These are phyloP conservation scores for Dicrostonyx torquatus DNA, from an alignment of 2,797 vertebrate species.

Conservation along the genomic window DNA sequence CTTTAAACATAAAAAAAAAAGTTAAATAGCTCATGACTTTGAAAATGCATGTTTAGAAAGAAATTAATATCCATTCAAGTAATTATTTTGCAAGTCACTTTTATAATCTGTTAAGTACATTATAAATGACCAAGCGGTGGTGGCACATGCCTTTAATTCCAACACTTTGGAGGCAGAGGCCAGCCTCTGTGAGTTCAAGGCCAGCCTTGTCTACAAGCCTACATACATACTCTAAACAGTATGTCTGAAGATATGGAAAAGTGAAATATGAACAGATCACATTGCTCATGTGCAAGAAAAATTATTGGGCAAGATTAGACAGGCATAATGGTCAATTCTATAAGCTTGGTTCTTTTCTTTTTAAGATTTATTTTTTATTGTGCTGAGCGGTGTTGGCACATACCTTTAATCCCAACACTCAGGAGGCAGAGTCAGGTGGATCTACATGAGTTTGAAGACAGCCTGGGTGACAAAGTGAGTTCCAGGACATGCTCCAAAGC, in stretches of 20 bases:
- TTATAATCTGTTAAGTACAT: neutral
- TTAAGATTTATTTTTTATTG: too few relatives aligned
- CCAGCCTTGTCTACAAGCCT: too few relatives aligned
- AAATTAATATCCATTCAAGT: constrained; percentile 48
- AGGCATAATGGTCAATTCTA: neutral
- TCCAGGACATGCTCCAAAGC: too few relatives aligned
- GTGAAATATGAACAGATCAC: neutral
- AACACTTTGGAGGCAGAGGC: too few relatives aligned
- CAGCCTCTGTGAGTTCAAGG: too few relatives aligned
- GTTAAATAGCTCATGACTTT: neutral
- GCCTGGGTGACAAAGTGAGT: too few relatives aligned
- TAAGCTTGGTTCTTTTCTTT: neutral
- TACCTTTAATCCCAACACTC: too few relatives aligned
- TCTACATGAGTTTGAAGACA: too few relatives aligned
- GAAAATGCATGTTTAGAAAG: constrained; percentile 2
- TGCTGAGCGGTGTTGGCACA: too few relatives aligned
- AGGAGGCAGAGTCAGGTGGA: too few relatives aligned
- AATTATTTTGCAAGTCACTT: constrained; percentile 15
- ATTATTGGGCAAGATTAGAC: neutral
- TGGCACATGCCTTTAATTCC: too few relatives aligned
- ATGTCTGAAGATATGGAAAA: neutral
- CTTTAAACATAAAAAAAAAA: neutral
- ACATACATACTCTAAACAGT: neutral
- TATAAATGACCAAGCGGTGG: neutral
- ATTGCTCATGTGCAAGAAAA: neutral